These are phyloP conservation scores for Peromyscus aztecus DNA, from an alignment of 2,797 vertebrate species.

Conservation along the genomic window DNA sequence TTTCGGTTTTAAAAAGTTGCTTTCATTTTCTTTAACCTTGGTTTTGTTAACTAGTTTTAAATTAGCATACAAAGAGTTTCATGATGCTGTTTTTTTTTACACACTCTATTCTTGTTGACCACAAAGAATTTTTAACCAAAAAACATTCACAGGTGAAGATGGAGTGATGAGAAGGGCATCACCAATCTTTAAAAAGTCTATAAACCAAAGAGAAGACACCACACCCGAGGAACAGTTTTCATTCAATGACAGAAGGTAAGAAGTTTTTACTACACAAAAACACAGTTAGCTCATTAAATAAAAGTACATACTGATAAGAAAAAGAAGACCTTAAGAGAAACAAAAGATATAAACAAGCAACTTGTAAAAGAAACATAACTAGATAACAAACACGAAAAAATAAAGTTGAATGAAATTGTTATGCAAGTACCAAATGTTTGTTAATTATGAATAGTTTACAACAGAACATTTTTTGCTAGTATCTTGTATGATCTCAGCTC, in stretches of 20 bases:
- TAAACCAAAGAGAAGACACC: slow-evolving; percentile 42
- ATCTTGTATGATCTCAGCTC: not conserved
- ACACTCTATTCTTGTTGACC: not conserved
- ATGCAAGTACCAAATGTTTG: slow-evolving; percentile 22
- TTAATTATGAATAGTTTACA: slow-evolving; percentile 52
- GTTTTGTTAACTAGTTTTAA: not conserved
- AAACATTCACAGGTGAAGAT: not conserved
- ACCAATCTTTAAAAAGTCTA: slow-evolving; percentile 7
- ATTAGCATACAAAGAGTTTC: not conserved
- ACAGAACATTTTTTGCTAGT: slow-evolving; percentile 17
- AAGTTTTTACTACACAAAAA: slow-evolving; percentile 63
- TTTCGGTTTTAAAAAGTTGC: not conserved
- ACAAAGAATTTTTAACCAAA: slow-evolving; percentile 21
- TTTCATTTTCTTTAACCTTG: not conserved
- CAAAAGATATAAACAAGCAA: slow-evolving; percentile 52
- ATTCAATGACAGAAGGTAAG: slow-evolving; percentile 26
- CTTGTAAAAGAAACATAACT: slow-evolving; percentile 56
- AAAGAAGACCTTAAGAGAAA: slow-evolving; percentile 29
- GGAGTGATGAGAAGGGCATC: not conserved
- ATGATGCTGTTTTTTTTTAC: not conserved
- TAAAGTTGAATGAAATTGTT: slow-evolving; percentile 17
- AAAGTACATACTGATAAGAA: slow-evolving; percentile 45
- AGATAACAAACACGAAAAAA: slow-evolving; percentile 40
- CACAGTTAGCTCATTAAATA: slow-evolving; percentile 46
- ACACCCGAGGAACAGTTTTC: slow-evolving; percentile 49